Evolutionary conservation across 2,797 vertebrate genomes (phyloP).

Genomic region (Prunella strophiata): DNA sequence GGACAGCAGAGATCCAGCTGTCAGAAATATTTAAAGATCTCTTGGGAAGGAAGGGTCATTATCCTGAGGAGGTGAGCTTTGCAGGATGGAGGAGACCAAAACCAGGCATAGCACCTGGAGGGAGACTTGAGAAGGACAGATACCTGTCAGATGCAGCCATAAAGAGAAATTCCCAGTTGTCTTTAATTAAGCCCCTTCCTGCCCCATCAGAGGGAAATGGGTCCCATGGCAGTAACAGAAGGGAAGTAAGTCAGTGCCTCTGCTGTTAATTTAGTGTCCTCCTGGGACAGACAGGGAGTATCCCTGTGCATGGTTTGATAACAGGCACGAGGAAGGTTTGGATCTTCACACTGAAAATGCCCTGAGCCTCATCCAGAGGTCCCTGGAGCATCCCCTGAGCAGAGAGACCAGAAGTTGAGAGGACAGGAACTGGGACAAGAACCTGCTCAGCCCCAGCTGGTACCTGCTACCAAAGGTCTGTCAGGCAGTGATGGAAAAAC

Average conservation of each 20-base stretch:
- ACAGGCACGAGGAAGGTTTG: background rate
- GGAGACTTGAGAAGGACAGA: background rate
- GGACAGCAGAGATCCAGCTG: background rate
- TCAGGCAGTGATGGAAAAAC: background rate
- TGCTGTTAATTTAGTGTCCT: background rate
- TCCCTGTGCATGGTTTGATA: background rate
- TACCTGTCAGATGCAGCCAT: background rate
- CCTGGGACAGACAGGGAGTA: background rate
- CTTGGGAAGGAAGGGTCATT: background rate
- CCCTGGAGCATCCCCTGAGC: background rate
- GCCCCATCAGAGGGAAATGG: background rate
- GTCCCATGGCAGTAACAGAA: background rate
- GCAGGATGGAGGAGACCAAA: background rate
- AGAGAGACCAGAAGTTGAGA: background rate
- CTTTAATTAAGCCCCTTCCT: conserved; percentile 24
- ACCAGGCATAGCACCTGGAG: background rate
- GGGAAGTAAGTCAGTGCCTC: background rate
- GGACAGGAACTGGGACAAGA: fast-evolving
- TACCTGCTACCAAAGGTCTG: background rate
- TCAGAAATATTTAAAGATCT: background rate
- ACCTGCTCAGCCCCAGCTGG: background rate
- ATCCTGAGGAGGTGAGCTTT: background rate
- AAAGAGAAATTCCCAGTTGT: background rate
- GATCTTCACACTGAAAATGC: background rate
- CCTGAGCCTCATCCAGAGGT: background rate